These are phyloP conservation scores for Toxonevra muliebris DNA, from an alignment of 2,888 invertebrate genomes.

Conservation along the genomic window DNA sequence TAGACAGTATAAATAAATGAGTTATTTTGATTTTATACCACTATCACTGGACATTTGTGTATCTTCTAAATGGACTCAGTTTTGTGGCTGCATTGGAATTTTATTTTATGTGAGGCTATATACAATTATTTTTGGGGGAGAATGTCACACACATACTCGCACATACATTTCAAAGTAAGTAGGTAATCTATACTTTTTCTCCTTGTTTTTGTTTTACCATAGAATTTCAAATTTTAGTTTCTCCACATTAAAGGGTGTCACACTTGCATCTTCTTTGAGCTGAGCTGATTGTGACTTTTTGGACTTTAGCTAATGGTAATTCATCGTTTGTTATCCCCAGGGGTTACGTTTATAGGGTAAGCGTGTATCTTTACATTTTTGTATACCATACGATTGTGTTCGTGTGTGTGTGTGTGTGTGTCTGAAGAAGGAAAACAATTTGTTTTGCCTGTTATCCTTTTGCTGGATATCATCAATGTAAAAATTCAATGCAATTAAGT, in stretches of 20 bases:
- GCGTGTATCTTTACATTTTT: neutral
- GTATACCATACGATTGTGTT: neutral
- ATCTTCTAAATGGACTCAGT: no score
- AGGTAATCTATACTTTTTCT: no score
- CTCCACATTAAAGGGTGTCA: neutral
- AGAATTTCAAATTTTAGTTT: neutral
- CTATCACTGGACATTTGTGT: no score
- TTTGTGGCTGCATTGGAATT: no score
- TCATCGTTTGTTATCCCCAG: constrained; percentile 2
- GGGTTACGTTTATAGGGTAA: neutral
- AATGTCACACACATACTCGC: no score
- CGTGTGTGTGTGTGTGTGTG: neutral
- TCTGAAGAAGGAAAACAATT: neutral
- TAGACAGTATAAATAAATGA: neutral
- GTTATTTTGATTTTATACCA: neutral
- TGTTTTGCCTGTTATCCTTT: neutral
- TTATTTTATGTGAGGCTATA: no score
- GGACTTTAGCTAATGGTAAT: constrained; percentile 3
- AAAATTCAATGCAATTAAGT: constrained; percentile 9
- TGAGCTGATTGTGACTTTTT: neutral
- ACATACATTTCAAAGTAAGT: no score
- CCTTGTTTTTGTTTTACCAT: no score
- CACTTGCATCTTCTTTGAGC: neutral
- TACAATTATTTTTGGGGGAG: no score
- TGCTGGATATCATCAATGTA: neutral